These are phyloP conservation scores for Poecile atricapillus DNA, from an alignment of 2,113 vertebrate species.

Conservation along the genomic window DNA sequence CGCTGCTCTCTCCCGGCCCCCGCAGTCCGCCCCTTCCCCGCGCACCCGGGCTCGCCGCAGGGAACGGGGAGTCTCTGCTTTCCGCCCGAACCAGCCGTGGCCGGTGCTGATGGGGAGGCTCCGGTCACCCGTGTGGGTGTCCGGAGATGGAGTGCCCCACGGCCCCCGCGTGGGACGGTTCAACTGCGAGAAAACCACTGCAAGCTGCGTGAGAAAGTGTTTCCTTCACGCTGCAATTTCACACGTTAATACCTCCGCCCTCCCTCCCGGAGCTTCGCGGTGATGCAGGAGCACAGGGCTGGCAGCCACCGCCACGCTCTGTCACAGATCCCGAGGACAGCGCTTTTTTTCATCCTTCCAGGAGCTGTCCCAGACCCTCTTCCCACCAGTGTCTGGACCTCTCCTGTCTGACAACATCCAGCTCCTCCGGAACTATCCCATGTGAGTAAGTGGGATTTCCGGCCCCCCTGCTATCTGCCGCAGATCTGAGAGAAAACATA, in stretches of 20 bases:
- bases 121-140: background rate
- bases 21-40: background rate
- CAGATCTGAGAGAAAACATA: background rate
- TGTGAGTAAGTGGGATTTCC: background rate
- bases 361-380: background rate
- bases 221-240: background rate
- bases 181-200: background rate
- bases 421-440: background rate
- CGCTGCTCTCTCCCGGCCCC: background rate
- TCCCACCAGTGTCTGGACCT: background rate
- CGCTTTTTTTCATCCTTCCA: background rate
- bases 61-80: background rate
- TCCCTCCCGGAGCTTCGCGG: background rate
- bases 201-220: background rate
- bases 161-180: background rate
- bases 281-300: background rate
- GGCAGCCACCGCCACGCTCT: background rate
- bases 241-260: background rate
- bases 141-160: background rate
- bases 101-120: background rate
- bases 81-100: background rate
- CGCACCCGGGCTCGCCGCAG: background rate
- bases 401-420: background rate
- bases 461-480: background rate
- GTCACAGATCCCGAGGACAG: background rate